These are phyloP conservation scores for Catocala sponsa DNA, from an alignment of 2,888 invertebrate genomes.

Conservation along the genomic window DNA sequence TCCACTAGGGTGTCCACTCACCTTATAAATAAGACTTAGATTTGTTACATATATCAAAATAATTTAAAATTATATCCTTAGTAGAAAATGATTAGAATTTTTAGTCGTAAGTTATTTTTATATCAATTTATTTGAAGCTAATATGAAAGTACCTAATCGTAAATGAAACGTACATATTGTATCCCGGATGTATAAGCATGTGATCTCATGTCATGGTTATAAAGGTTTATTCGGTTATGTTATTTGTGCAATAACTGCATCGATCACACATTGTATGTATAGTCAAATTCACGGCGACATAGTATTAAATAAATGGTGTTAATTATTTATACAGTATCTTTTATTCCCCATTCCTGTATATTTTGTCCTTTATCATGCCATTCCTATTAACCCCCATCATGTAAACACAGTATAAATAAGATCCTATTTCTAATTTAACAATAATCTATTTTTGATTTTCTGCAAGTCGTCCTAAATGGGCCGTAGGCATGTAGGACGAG, in stretches of 20 bases:
- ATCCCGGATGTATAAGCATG: constrained; percentile 68
- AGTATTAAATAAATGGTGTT: constrained; percentile 84
- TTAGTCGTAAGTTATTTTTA: constrained; percentile 82
- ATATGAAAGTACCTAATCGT: constrained; percentile 71
- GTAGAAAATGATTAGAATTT: constrained; percentile 60
- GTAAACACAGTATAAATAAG: neutral
- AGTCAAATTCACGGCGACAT: constrained; percentile 69
- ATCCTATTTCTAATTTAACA: too few relatives aligned
- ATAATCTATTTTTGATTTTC: too few relatives aligned
- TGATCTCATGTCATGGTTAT: constrained; percentile 77
- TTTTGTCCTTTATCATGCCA: neutral
- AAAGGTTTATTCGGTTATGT: constrained; percentile 46
- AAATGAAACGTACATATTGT: constrained; percentile 70
- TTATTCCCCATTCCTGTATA: constrained; percentile 46
- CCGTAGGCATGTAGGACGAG: too few relatives aligned
- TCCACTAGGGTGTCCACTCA: constrained; percentile 69
- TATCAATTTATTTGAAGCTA: constrained; percentile 82
- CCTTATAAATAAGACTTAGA: constrained; percentile 85
- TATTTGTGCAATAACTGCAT: constrained; percentile 78
- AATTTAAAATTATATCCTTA: constrained; percentile 70
- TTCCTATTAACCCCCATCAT: neutral
- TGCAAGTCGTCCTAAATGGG: too few relatives aligned
- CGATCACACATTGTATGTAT: constrained; percentile 71
- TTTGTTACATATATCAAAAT: constrained; percentile 76
- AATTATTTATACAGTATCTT: constrained; percentile 63